Evolutionary conservation across 1,140 invertebrate species (phyloP), one percentile per base, ranked within the genome.

Genomic region (Aphis craccivora): DNA sequence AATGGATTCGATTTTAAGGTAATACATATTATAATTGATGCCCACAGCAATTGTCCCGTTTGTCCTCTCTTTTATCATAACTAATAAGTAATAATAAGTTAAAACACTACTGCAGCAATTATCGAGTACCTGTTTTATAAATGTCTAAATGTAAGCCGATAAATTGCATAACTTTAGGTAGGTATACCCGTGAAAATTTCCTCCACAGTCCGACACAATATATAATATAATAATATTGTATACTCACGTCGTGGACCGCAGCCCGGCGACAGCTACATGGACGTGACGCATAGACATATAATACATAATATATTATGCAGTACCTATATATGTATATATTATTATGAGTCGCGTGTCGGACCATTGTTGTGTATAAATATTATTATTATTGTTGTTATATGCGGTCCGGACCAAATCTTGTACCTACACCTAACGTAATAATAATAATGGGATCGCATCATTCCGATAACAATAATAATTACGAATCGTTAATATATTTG

Each of bases 401-500:
- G 60, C 14, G n/a, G 60, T 37, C 76, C 83, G 23, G 9, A 84
- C 37, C 35, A 76, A 76, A 84, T 40, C 22, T 84, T 40, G 83
- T 40, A 84, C 25, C 20, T 37, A 84, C 37, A 30, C 43, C 9
- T 45, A 87, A 87, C 30, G 9, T 43, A 43, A 86, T 86, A 86
- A 84, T 37, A 84, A 87, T 48, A 48, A 87, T 87, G 4, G 14
- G 45, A 87, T 87, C 84, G 30, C 20, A 48, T 48, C 40, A 25
- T 87, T 87, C 43, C 43, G 43, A 87, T 87, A 87, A 45, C 30
- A 87, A 87, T 87, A 35, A 87, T 87, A 20, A 87, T 87, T 87
- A 87, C 5, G 25, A 45, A 87, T 48, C 84, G 30, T 87, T 87
- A 87, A 48, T 48, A 86, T 86, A 30, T 43, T n/a, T 48, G 14